phyloP scores from a whole-genome alignment of 2,113 vertebrate genomes.

The Cettia cetti region DNA sequence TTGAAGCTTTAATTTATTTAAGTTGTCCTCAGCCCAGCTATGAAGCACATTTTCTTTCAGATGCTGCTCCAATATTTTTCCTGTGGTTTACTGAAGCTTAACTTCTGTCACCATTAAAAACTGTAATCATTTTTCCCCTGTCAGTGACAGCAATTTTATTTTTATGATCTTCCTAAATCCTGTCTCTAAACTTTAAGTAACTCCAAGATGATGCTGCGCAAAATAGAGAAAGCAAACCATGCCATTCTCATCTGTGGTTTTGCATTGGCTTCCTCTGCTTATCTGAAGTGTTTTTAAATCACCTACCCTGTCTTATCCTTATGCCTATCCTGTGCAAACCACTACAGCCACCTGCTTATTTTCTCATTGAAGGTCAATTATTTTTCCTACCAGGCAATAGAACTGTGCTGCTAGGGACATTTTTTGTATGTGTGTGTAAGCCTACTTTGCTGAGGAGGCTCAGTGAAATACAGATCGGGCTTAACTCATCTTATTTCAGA shows the following conservation, averaged over 20 bases:
- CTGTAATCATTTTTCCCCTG: neutral
- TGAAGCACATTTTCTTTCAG: neutral
- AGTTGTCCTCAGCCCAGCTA: neutral
- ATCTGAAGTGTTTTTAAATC: neutral
- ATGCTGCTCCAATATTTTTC: constrained; percentile 1
- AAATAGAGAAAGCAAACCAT: neutral
- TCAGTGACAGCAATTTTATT: neutral
- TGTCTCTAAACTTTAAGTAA: neutral
- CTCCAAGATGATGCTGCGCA: neutral
- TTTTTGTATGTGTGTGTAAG: neutral
- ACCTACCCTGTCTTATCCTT: neutral
- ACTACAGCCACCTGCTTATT: neutral
- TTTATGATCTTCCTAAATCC: constrained; percentile 47
- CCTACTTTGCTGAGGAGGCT: neutral
- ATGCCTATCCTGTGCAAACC: neutral
- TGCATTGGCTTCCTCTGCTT: neutral
- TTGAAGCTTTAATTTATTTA: constrained; percentile 1
- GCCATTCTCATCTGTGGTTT: neutral
- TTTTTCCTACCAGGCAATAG: neutral
- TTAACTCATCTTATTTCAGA: neutral
- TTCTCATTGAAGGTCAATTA: neutral
- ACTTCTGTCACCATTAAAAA: constrained; percentile 14
- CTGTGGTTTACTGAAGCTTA: constrained; percentile 24
- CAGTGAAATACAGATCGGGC: neutral
- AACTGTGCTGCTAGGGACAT: too few species aligned